Conservation (phyloP, 2,797 vertebrate species). For the Margarornis squamiger region DNA sequence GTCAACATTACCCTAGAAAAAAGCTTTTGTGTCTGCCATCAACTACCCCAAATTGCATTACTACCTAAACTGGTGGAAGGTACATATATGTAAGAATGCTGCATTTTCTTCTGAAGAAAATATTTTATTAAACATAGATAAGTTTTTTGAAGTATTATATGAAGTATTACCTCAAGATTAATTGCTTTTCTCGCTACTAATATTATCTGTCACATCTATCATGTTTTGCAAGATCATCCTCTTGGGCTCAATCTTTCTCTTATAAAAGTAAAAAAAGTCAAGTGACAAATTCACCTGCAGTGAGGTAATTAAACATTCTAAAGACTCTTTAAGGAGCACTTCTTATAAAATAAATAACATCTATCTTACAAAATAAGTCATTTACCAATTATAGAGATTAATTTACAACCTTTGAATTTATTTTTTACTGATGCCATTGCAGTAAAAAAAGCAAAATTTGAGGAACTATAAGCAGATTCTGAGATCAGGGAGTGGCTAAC, state of each 20-base stretch:
- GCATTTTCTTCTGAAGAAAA: background rate
- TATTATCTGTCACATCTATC: background rate
- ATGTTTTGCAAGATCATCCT: background rate
- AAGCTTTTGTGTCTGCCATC: background rate
- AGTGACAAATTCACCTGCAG: background rate
- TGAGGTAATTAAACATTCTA: background rate
- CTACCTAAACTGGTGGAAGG: background rate
- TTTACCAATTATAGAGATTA: background rate
- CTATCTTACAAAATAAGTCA: background rate
- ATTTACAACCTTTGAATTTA: background rate
- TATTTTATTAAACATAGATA: background rate
- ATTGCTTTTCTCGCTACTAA: background rate
- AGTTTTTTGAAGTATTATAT: background rate
- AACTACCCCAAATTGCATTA: background rate
- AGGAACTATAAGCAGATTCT: constrained; percentile 23
- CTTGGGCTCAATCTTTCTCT: background rate
- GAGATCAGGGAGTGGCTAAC: constrained; percentile 5
- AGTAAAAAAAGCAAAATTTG: constrained; percentile 26
- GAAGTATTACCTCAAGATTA: background rate
- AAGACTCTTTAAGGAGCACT: background rate
- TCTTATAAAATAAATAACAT: background rate
- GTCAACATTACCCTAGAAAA: background rate
- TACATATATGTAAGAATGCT: background rate
- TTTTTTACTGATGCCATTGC: background rate
- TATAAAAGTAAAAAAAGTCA: background rate